phyloP scores from a whole-genome alignment of 2,113 vertebrate genomes.

The Cephalophus harveyi region DNA sequence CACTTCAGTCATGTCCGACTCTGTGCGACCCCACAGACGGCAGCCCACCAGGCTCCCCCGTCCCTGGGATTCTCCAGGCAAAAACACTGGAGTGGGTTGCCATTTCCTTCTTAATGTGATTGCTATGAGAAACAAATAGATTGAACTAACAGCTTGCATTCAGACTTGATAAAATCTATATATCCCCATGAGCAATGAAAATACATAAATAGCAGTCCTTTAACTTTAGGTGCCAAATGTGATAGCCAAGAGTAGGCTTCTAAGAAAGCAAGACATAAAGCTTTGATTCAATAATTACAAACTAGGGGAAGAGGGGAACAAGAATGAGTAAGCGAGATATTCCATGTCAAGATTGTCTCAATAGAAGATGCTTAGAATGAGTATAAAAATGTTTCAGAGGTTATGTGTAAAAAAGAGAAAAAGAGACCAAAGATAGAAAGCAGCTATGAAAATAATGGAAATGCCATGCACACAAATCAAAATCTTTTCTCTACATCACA shows the following conservation, averaged over 20 bases:
- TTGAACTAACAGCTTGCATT: background rate
- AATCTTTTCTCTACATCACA: background rate
- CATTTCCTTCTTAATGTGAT: background rate
- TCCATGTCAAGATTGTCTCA: background rate
- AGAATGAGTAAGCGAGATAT: background rate
- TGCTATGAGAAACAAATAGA: background rate
- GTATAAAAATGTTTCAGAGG: background rate
- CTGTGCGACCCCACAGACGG: too few relatives aligned
- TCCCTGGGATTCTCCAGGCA: too few relatives aligned
- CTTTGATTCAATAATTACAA: background rate
- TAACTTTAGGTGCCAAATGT: background rate
- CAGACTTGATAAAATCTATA: background rate
- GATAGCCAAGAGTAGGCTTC: background rate
- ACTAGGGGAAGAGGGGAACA: fast-evolving
- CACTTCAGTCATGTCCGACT: too few relatives aligned
- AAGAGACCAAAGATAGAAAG: background rate
- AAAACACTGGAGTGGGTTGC: too few relatives aligned
- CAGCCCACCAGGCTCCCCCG: too few relatives aligned
- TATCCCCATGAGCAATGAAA: background rate
- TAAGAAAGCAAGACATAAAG: background rate
- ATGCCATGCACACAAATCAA: background rate
- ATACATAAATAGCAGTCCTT: background rate
- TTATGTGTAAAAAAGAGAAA: background rate
- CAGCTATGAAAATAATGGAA: background rate
- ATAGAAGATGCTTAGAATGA: background rate